phyloP scores from a whole-genome alignment of 2,888 invertebrate species.

The Nomada ferruginata region DNA sequence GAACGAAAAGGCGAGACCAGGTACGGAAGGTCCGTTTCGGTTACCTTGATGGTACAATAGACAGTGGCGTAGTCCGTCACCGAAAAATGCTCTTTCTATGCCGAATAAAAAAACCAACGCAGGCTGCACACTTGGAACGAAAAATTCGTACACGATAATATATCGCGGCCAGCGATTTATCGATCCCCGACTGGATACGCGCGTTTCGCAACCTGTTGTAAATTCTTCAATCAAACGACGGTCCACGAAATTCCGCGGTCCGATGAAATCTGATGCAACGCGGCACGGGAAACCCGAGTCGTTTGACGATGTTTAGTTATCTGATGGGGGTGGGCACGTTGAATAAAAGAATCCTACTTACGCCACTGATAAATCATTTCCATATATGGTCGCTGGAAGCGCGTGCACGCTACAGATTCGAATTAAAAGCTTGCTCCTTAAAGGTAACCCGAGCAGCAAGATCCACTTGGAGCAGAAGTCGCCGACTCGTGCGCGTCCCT shows the following conservation, averaged over 20 bases:
- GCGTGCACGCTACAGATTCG: slow-evolving; percentile 75
- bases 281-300: slow-evolving; percentile 54
- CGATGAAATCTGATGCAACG: slow-evolving; percentile 56
- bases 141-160: no score
- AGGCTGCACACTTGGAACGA: no score
- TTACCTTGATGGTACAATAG: slow-evolving; percentile 34
- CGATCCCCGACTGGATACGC: not conserved
- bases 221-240: slow-evolving; percentile 50
- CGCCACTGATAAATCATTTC: slow-evolving; percentile 63
- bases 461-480: slow-evolving; percentile 43
- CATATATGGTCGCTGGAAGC: slow-evolving; percentile 70
- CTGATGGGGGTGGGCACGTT: slow-evolving; percentile 24
- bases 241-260: slow-evolving; percentile 29
- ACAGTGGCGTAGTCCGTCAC: slow-evolving; percentile 43
- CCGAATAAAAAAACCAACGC: not conserved
- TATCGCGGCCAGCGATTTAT: not conserved
- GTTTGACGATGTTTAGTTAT: slow-evolving; percentile 48
- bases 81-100: not conserved
- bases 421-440: slow-evolving; percentile 78
- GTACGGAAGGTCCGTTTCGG: slow-evolving; percentile 33
- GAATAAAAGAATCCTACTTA: slow-evolving; percentile 54
- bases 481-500: slow-evolving; percentile 51
- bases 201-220: slow-evolving; percentile 4
- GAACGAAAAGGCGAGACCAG: slow-evolving; percentile 48
- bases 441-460: slow-evolving; percentile 75